phyloP scores from a whole-genome alignment of 1,140 invertebrate genomes.

The Battus philenor region DNA sequence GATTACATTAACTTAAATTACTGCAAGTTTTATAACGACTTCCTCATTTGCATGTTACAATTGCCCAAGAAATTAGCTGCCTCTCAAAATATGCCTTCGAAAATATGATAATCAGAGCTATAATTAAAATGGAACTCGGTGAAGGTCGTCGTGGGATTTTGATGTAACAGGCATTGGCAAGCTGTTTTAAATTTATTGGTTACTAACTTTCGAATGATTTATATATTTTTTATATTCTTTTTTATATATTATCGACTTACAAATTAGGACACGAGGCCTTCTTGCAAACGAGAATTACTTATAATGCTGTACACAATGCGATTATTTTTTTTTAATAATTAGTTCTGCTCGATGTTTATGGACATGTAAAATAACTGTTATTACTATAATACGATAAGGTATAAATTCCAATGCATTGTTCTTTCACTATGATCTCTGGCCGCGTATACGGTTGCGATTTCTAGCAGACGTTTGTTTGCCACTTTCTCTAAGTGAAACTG shows the following conservation, averaged over 20 bases:
- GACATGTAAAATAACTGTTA: too few species aligned
- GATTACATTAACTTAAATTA: not conserved
- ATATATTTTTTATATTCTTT: too few species aligned
- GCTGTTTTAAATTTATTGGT: too few species aligned
- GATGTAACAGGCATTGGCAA: too few species aligned
- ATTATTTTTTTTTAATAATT: too few species aligned
- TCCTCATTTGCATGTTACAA: not conserved
- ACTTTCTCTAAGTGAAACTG: slow-evolving; percentile 70
- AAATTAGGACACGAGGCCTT: not conserved
- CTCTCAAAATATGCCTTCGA: not conserved
- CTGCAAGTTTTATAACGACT: not conserved
- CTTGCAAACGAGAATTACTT: not conserved
- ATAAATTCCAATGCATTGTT: slow-evolving; percentile 22
- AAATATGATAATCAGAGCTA: slow-evolving; percentile 6
- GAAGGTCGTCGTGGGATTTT: slow-evolving; percentile 8
- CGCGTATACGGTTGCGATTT: slow-evolving; percentile 48
- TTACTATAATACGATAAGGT: slow-evolving; percentile 18
- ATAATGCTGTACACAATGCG: too few species aligned
- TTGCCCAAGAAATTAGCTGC: not conserved
- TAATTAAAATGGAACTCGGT: slow-evolving; percentile 15
- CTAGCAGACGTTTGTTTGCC: slow-evolving; percentile 41
- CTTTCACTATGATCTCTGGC: slow-evolving; percentile 12
- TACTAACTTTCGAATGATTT: too few species aligned
- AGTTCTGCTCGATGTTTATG: too few species aligned
- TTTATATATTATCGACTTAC: not conserved